Percentiles rank a stretch among this genome's conserved stretches.
Conservation (phyloP, 2,113 vertebrate species). For the Nycticryphes semicollaris region DNA sequence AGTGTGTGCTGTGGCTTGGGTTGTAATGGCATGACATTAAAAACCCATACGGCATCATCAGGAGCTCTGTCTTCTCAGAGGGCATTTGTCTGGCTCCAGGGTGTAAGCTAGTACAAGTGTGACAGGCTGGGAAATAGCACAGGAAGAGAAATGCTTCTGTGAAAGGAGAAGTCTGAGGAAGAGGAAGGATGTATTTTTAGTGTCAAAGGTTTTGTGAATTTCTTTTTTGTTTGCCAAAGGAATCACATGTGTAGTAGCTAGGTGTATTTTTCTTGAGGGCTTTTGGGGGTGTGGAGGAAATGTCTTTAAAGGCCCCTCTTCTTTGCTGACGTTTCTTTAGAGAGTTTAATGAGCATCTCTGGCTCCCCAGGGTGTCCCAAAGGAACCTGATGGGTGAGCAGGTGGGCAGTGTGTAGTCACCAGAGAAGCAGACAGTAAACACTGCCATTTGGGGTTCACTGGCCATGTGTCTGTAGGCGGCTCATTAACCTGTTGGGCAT, state of each 20-base stretch:
- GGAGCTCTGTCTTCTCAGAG: neutral
- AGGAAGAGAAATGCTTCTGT: neutral
- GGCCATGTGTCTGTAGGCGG: neutral
- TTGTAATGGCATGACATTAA: neutral
- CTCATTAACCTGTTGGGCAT: neutral
- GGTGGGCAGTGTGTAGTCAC: neutral
- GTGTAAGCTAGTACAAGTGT: neutral
- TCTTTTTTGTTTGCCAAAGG: neutral
- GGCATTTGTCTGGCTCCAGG: neutral
- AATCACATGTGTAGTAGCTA: neutral
- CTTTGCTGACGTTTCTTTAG: neutral
- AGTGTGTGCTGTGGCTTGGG: neutral
- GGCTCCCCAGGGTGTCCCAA: neutral
- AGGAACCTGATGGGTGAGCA: neutral
- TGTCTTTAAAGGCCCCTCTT: neutral
- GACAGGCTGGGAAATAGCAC: neutral
- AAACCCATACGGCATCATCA: neutral
- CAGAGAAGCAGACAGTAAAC: neutral
- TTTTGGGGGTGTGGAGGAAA: neutral
- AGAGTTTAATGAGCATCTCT: neutral
- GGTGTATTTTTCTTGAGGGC: neutral
- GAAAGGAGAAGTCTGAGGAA: slow-evolving; percentile 39
- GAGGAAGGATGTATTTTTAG: slow-evolving; percentile 24
- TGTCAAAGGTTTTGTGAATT: neutral
- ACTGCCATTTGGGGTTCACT: neutral